Percentiles rank a stretch among this genome's conserved stretches.
These are phyloP conservation scores for Macaria liturata DNA, from an alignment of 2,888 invertebrate genomes.

Conservation along the genomic window DNA sequence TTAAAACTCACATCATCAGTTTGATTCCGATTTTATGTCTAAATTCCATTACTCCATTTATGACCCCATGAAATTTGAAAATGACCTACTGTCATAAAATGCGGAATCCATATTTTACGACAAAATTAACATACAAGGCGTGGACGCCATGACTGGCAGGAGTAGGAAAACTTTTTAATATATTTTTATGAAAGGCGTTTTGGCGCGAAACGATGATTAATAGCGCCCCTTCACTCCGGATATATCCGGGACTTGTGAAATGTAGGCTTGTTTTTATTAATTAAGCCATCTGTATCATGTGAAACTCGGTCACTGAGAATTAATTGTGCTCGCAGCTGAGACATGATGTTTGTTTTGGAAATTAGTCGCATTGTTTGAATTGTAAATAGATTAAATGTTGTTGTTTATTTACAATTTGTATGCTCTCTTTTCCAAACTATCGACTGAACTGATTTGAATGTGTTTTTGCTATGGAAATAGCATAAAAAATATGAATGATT, in stretches of 20 bases:
- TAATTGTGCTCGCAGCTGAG: not conserved
- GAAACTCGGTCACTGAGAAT: constrained; percentile 31
- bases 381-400: too few species aligned
- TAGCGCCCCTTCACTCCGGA: constrained; percentile 65
- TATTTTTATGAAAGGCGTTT: constrained; percentile 74
- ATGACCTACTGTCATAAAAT: constrained; percentile 54
- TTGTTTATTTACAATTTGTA: too few species aligned
- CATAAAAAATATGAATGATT: too few species aligned
- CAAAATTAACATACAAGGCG: constrained; percentile 74
- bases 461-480: too few species aligned
- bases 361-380: too few species aligned
- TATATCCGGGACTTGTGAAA: constrained; percentile 54
- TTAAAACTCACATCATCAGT: constrained; percentile 7
- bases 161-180: constrained; percentile 67
- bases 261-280: constrained; percentile 50
- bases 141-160: constrained; percentile 60
- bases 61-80: constrained; percentile 26
- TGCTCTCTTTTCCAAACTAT: too few species aligned
- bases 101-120: constrained; percentile 61
- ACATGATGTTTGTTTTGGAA: too few species aligned
- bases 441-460: too few species aligned
- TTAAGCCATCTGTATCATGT: constrained; percentile 51
- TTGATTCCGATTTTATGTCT: constrained; percentile 15
- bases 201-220: constrained; percentile 74
- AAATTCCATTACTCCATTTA: constrained; percentile 22